phyloP scores from a whole-genome alignment of 2,797 vertebrate genomes.

The Muraenolepis orangiensis region DNA sequence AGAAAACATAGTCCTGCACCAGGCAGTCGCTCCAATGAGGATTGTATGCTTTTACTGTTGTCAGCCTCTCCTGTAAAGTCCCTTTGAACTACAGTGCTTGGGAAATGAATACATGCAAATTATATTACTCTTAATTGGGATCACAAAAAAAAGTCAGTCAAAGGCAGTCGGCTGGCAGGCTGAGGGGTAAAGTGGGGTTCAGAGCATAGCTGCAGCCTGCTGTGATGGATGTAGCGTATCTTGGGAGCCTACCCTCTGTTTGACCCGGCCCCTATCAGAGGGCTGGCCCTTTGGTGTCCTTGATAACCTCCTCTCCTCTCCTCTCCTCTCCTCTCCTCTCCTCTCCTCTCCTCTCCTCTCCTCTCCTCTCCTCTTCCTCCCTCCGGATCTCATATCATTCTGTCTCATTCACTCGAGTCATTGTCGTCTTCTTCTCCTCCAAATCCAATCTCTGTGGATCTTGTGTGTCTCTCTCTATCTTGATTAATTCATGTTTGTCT shows the following conservation, averaged over 20 bases:
- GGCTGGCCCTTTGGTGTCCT: conserved; percentile 34
- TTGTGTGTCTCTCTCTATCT: conserved; percentile 17
- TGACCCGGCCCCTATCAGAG: conserved; percentile 1
- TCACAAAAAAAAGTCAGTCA: background rate
- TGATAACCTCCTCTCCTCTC: background rate
- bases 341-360: conserved; percentile 44
- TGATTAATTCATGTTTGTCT: conserved; percentile 24
- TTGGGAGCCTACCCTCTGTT: background rate
- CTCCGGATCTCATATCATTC: conserved; percentile 7
- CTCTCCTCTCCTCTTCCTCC: conserved; percentile 27
- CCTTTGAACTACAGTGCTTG: background rate
- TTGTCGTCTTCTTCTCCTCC: background rate
- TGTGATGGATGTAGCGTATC: background rate
- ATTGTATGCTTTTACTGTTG: background rate
- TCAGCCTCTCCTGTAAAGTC: background rate
- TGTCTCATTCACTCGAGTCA: background rate
- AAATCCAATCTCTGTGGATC: conserved; percentile 18
- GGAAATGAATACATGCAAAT: background rate
- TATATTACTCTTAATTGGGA: background rate
- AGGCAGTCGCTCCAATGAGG: background rate
- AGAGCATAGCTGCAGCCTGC: background rate
- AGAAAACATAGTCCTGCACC: background rate
- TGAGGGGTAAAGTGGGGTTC: background rate
- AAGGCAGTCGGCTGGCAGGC: background rate
- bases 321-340: conserved; percentile 33